Evolutionary conservation across 2,888 invertebrate species (phyloP).

Genomic region (Drosophila pseudotalamancana): DNA sequence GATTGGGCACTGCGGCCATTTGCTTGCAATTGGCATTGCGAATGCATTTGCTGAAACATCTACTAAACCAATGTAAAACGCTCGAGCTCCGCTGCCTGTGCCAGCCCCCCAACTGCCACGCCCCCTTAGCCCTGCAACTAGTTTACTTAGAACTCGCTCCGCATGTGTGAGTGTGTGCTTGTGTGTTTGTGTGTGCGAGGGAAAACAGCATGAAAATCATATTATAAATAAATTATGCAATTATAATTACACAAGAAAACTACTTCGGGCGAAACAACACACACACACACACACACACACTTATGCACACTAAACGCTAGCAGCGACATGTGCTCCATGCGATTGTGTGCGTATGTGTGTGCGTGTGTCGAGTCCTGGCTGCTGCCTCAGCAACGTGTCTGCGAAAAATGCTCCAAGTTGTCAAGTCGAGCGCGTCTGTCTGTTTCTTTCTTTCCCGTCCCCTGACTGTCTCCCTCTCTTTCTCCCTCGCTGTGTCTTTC

Average conservation of each 20-base stretch:
- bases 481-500: neutral
- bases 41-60: constrained; percentile 65
- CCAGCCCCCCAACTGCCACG: neutral
- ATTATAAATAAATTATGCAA: constrained; percentile 80
- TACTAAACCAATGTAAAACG: constrained; percentile 47
- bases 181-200: constrained; percentile 20
- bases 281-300: constrained; percentile 25
- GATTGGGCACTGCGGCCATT: constrained; percentile 15
- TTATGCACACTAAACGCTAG: constrained; percentile 8
- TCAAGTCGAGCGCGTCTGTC: constrained; percentile 57
- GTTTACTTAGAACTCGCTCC: neutral
- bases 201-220: constrained; percentile 79
- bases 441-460: neutral
- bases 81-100: constrained; percentile 10
- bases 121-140: neutral
- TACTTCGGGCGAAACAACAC: constrained; percentile 77
- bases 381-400: constrained; percentile 43
- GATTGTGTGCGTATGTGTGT: constrained; percentile 13
- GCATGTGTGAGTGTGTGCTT: neutral
- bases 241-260: constrained; percentile 80
- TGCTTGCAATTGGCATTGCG: constrained; percentile 53
- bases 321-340: constrained; percentile 10
- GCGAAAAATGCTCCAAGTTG: constrained; percentile 71
- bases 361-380: constrained; percentile 33
- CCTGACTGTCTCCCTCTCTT: neutral